Percentiles rank a stretch among this genome's conserved stretches.
These are phyloP conservation scores for Drosophila austrosaltans DNA, from an alignment of 2,888 invertebrate genomes.

Conservation along the genomic window DNA sequence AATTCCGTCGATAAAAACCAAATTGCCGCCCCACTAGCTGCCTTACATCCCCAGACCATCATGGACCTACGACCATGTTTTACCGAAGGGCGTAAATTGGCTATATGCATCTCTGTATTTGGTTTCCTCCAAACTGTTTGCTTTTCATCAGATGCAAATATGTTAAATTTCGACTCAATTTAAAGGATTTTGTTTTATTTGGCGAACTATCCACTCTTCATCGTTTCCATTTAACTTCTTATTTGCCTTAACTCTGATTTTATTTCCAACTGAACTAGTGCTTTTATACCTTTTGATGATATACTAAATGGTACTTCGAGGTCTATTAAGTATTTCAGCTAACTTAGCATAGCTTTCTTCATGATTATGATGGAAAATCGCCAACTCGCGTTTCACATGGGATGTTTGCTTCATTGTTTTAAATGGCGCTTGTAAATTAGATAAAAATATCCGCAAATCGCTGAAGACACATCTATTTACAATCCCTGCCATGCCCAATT, in stretches of 20 bases:
- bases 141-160: neutral
- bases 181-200: neutral
- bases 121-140: neutral
- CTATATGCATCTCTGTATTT: neutral
- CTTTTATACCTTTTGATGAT: neutral
- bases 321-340: neutral
- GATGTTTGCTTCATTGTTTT: neutral
- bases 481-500: neutral
- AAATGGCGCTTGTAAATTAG: neutral
- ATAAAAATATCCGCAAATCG: neutral
- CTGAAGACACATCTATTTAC: neutral
- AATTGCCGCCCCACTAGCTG: neutral
- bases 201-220: slow-evolving; percentile 1
- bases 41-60: neutral
- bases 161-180: neutral
- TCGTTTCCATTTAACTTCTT: neutral
- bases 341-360: neutral
- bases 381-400: neutral
- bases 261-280: neutral
- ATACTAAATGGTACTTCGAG: neutral
- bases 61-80: neutral
- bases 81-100: neutral
- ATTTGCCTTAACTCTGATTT: neutral
- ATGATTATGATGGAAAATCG: neutral
- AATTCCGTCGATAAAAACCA: neutral